Evolutionary conservation across 1,140 invertebrate species (phyloP).

Genomic region (Contarinia nasturtii): DNA sequence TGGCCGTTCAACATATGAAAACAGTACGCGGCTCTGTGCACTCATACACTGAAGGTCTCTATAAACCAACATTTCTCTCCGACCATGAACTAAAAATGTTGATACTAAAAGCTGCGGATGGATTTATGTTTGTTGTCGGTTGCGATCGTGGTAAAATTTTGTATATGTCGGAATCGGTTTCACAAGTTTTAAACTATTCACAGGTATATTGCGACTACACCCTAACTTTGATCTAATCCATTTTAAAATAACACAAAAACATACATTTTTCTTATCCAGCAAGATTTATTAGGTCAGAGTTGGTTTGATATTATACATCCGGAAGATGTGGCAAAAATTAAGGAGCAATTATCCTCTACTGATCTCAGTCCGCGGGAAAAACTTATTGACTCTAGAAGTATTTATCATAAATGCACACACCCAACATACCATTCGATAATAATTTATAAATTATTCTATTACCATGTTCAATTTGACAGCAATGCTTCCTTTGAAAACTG

Average conservation of each 20-base stretch:
- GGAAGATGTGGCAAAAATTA: slow-evolving; percentile 85
- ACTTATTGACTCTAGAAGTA: slow-evolving; percentile 85
- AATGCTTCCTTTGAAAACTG: slow-evolving; percentile 79
- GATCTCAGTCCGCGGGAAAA: slow-evolving; percentile 75
- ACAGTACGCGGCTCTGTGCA: slow-evolving; percentile 55
- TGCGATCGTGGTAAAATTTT: slow-evolving; percentile 80
- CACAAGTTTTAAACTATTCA: slow-evolving; percentile 62
- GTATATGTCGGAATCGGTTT: slow-evolving; percentile 82
- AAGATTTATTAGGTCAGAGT: slow-evolving; percentile 78
- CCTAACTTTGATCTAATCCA: not conserved
- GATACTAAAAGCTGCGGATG: slow-evolving; percentile 63
- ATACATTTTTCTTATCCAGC: slow-evolving; percentile 26
- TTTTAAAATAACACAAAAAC: slow-evolving; percentile 1
- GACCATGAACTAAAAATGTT: slow-evolving; percentile 76
- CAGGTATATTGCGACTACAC: slow-evolving; percentile 54
- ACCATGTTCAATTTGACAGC: slow-evolving; percentile 30
- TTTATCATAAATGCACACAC: slow-evolving; percentile 5
- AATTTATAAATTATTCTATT: not conserved
- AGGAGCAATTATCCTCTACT: slow-evolving; percentile 82
- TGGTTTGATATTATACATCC: slow-evolving; percentile 90
- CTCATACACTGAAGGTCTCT: slow-evolving; percentile 62
- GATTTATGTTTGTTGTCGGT: slow-evolving; percentile 83
- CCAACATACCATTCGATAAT: not conserved
- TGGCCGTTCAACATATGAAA: slow-evolving; percentile 87
- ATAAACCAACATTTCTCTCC: slow-evolving; percentile 72